Conservation (phyloP, 2,797 vertebrate genomes). For the Tiaroga cobitis region DNA sequence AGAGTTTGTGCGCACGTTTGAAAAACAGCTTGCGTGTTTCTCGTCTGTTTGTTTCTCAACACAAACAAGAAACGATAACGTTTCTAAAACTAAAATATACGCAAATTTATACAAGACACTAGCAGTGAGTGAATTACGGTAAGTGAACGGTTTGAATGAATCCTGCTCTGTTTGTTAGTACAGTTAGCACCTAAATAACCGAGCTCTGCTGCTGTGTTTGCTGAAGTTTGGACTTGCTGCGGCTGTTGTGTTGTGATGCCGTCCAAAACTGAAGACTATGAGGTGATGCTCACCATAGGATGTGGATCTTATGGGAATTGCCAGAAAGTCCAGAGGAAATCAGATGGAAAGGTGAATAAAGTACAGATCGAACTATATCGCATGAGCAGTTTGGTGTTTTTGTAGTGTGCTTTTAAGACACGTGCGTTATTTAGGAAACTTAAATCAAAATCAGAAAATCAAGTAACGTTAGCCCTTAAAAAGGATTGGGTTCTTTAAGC, state of each 20-base stretch:
- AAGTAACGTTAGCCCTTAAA: neutral
- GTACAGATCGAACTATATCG: neutral
- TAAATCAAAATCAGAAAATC: neutral
- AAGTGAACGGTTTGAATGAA: neutral
- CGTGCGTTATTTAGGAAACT: too few species aligned
- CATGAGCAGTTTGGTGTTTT: too few species aligned
- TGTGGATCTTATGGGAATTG: conserved; percentile 92
- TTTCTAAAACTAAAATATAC: too few species aligned
- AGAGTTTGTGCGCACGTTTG: conserved; percentile 73
- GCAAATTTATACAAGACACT: neutral
- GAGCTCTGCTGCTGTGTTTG: neutral
- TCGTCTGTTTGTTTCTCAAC: conserved; percentile 49
- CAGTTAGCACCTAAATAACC: neutral
- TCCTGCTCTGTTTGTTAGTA: neutral
- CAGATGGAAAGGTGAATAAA: conserved; percentile 86
- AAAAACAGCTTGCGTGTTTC: conserved; percentile 62
- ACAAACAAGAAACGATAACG: neutral
- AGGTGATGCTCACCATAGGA: conserved; percentile 89
- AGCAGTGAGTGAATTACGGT: neutral
- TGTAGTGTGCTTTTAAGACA: neutral
- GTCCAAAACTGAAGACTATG: conserved; percentile 87
- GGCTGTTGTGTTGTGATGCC: conserved; percentile 78
- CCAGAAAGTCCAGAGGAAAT: conserved; percentile 89
- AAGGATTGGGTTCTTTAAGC: neutral
- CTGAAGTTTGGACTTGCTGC: neutral